Evolutionary conservation across 2,113 vertebrate species (phyloP).

Genomic region (Zapornia atra): DNA sequence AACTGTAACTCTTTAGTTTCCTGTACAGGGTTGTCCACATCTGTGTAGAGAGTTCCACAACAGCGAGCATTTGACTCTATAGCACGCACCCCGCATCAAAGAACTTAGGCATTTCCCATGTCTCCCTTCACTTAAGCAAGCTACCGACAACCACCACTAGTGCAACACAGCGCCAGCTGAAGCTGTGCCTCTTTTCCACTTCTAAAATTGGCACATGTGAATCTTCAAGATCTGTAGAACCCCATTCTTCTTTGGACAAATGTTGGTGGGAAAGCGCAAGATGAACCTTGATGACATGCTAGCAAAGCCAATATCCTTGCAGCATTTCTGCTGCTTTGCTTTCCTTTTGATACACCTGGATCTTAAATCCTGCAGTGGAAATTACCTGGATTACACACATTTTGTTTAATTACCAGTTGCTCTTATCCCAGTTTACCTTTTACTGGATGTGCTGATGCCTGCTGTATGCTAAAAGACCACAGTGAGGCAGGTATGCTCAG

Average conservation of each 20-base stretch:
- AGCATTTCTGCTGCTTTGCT: neutral
- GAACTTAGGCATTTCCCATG: neutral
- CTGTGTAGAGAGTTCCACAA: neutral
- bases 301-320: neutral
- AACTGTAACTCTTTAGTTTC: neutral
- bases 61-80: neutral
- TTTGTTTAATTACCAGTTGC: neutral
- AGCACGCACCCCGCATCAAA: neutral
- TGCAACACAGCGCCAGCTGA: neutral
- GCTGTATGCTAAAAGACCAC: conserved; percentile 7
- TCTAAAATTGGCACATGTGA: neutral
- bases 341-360: neutral
- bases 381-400: neutral
- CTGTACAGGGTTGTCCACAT: neutral
- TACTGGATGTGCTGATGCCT: neutral
- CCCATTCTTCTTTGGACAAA: neutral
- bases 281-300: neutral
- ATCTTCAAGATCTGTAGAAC: neutral
- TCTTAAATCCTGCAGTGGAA: neutral
- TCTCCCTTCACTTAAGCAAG: neutral
- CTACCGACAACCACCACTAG: neutral
- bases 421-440: conserved; percentile 5
- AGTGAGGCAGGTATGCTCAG: conserved; percentile 42
- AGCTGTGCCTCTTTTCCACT: neutral
- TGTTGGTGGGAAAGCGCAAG: neutral